phyloP scores from a whole-genome alignment of 2,888 invertebrate genomes.

The Lathronympha strigana region DNA sequence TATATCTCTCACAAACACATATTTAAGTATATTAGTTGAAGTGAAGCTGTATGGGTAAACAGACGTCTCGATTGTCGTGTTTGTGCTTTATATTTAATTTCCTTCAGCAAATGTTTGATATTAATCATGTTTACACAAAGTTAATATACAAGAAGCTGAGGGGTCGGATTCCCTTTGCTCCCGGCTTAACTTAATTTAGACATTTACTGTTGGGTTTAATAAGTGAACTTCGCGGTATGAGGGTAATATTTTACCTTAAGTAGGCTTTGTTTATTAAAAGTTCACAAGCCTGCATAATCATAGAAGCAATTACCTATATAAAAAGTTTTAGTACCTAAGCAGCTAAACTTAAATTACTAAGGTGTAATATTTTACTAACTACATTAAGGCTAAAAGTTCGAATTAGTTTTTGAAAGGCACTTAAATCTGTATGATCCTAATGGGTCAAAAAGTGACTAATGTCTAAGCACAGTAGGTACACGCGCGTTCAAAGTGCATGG shows the following conservation, averaged over 20 bases:
- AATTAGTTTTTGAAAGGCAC: no score
- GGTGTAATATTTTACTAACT: not conserved
- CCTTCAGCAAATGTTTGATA: constrained; percentile 8
- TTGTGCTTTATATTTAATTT: constrained; percentile 14
- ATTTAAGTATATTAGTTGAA: not conserved
- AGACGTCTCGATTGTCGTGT: constrained; percentile 9
- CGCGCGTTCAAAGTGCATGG: no score
- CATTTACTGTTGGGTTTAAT: constrained; percentile 20
- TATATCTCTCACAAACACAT: no score
- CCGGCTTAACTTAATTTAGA: constrained; percentile 18
- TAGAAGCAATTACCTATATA: not conserved
- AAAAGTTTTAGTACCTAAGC: not conserved
- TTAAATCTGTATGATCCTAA: no score
- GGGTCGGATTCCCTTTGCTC: constrained; percentile 10
- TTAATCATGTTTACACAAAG: constrained; percentile 16
- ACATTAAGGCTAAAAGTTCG: no score
- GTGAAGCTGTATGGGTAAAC: not conserved
- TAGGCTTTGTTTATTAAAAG: constrained; percentile 14
- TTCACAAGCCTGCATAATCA: constrained; percentile 5
- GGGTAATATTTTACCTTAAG: constrained; percentile 19
- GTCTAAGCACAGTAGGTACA: no score
- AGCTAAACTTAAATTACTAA: not conserved
- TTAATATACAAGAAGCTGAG: not conserved
- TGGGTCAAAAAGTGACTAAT: no score
- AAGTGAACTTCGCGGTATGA: constrained; percentile 14